phyloP scores from a whole-genome alignment of 2,888 invertebrate species.

The Ectobius pallidus region DNA sequence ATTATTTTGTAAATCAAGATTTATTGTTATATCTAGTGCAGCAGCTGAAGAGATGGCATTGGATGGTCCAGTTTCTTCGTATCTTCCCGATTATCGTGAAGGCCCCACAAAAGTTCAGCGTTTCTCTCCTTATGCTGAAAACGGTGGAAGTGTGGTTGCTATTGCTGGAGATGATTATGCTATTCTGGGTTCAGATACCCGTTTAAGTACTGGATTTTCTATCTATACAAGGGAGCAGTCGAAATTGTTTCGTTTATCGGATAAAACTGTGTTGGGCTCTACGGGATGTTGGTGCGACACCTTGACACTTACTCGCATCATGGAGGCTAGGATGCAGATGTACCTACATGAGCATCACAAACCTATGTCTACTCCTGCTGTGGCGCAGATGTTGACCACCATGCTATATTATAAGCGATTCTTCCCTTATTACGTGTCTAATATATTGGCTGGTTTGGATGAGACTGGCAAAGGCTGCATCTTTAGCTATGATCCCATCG shows the following conservation, averaged over 20 bases:
- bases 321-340: conserved; percentile 90
- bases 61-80: neutral
- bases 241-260: conserved; percentile 83
- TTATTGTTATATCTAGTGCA: too few species aligned
- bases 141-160: conserved; percentile 90
- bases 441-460: conserved; percentile 93
- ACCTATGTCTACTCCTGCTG: conserved; percentile 88
- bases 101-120: conserved; percentile 56
- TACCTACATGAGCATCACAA: conserved; percentile 94
- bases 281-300: conserved; percentile 99
- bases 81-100: conserved; percentile 19
- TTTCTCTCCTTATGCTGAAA: conserved; percentile 75
- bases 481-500: conserved; percentile 97
- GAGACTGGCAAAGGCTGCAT: conserved; percentile 92
- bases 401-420: conserved; percentile 96
- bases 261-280: conserved; percentile 87
- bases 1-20: too few species aligned
- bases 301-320: conserved; percentile 82
- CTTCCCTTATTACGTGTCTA: conserved; percentile 97
- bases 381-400: conserved; percentile 95
- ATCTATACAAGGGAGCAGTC: conserved; percentile 89
- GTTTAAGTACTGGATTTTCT: conserved; percentile 88
- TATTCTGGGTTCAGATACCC: conserved; percentile 93
- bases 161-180: conserved; percentile 95
- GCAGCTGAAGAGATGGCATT: neutral